Percentiles rank a stretch among this genome's conserved stretches.
phyloP scores from a whole-genome alignment of 2,888 invertebrate genomes.

The Chrysolina oricalcia region DNA sequence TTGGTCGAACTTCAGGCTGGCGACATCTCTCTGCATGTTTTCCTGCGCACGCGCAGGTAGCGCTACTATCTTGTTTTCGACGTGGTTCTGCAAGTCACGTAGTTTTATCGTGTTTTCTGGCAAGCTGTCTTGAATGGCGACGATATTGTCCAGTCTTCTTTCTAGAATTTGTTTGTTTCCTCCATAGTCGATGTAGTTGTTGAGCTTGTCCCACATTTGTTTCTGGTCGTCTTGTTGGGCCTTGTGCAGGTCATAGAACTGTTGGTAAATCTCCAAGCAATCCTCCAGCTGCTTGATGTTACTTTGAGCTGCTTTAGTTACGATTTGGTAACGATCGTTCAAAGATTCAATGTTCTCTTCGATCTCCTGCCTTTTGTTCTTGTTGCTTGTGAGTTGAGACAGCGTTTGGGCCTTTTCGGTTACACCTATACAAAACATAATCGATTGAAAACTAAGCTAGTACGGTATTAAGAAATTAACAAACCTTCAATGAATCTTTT shows the following conservation, averaged over 20 bases:
- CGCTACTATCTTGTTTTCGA: constrained; percentile 79
- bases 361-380: constrained; percentile 78
- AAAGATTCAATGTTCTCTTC: constrained; percentile 82
- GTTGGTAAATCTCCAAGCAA: constrained; percentile 86
- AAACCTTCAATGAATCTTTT: constrained; percentile 89
- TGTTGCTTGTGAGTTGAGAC: constrained; percentile 76
- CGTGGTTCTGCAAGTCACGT: constrained; percentile 82
- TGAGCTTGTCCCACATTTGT: constrained; percentile 90
- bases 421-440: constrained; percentile 73
- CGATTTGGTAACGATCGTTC: constrained; percentile 83
- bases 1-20: constrained; percentile 86
- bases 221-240: constrained; percentile 92
- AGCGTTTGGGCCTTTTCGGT: constrained; percentile 89
- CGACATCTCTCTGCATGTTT: constrained; percentile 86
- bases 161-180: constrained; percentile 92
- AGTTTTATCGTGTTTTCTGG: constrained; percentile 86
- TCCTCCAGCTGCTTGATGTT: constrained; percentile 84
- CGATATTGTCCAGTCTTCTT: constrained; percentile 84
- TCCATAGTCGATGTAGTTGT: constrained; percentile 87
- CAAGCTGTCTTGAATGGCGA: constrained; percentile 85
- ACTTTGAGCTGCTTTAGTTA: constrained; percentile 79
- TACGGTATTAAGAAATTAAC: background rate
- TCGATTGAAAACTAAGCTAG: background rate
- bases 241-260: constrained; percentile 90
- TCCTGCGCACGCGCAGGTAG: constrained; percentile 90